Conservation (phyloP, 2,888 invertebrate genomes). For the Lasioglossum oenotherae region DNA sequence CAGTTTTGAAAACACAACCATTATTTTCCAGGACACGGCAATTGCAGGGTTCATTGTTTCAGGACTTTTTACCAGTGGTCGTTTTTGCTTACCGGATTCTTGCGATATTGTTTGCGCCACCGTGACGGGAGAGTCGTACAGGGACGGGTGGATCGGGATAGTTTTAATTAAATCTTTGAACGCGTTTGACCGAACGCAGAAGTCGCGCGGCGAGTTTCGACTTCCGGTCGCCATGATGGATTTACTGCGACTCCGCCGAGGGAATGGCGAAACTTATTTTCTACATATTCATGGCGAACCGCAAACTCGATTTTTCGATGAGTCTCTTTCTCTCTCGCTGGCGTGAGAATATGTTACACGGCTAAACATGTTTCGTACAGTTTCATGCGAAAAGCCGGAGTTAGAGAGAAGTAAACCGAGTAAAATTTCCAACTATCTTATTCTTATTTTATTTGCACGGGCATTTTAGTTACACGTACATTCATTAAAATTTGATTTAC, state of each 20-base stretch:
- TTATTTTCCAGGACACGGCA: not conserved
- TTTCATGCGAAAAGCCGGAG: not conserved
- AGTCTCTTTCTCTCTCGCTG: not conserved
- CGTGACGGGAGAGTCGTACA: not conserved
- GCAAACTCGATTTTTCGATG: conserved; percentile 4
- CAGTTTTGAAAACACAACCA: not conserved
- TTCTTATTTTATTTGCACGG: not conserved
- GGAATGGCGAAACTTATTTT: conserved; percentile 5
- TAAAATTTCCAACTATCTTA: not conserved
- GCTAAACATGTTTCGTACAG: not conserved
- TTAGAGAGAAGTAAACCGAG: not conserved
- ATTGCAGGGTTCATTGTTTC: not conserved
- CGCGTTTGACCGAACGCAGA: not conserved
- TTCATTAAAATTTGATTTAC: not conserved
- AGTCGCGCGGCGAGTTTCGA: conserved; percentile 6
- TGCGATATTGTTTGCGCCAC: not conserved
- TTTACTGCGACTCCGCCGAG: not conserved
- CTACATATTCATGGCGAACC: not conserved
- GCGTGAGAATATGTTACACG: not conserved
- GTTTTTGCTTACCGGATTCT: not conserved
- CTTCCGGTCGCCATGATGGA: conserved; percentile 8
- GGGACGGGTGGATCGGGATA: not conserved
- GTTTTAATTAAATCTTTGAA: conserved; percentile 2
- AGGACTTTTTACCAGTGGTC: not conserved
- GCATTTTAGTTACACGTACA: not conserved